Evolutionary conservation across 1,140 invertebrate species (phyloP).

Genomic region (Parapsyche elsis): DNA sequence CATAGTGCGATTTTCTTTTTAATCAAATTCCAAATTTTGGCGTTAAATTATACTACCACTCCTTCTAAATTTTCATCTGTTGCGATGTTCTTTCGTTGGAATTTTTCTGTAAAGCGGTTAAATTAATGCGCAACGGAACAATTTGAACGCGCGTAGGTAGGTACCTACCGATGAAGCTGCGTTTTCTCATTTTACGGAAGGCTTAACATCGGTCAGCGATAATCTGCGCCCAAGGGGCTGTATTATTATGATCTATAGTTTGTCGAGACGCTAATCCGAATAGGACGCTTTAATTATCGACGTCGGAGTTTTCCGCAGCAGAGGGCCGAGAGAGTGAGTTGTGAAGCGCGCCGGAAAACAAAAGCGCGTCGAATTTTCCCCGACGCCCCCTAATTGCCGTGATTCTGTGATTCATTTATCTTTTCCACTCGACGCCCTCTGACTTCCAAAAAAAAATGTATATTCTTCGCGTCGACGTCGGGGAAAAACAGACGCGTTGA

Average conservation of each 20-base stretch:
- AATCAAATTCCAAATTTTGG: too few relatives aligned
- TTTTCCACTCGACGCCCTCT: background rate
- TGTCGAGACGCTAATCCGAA: background rate
- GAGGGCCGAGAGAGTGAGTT: background rate
- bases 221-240: background rate
- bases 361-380: background rate
- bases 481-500: conserved; percentile 22
- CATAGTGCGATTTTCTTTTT: too few relatives aligned
- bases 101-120: background rate
- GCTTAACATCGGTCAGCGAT: conserved; percentile 10
- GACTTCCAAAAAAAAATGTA: background rate
- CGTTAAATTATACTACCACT: too few relatives aligned
- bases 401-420: conserved; percentile 35
- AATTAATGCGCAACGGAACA: background rate
- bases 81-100: too few relatives aligned
- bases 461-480: background rate
- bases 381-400: conserved; percentile 16
- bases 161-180: background rate
- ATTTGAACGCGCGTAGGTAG: background rate
- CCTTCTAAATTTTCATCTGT: too few relatives aligned
- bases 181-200: background rate
- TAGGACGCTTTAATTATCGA: conserved; percentile 25
- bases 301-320: background rate
- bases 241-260: conserved; percentile 32
- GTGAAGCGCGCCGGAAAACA: background rate